Base-by-base conservation (phyloP, 2,888 invertebrate species). In the Hedya salicella region DNA sequence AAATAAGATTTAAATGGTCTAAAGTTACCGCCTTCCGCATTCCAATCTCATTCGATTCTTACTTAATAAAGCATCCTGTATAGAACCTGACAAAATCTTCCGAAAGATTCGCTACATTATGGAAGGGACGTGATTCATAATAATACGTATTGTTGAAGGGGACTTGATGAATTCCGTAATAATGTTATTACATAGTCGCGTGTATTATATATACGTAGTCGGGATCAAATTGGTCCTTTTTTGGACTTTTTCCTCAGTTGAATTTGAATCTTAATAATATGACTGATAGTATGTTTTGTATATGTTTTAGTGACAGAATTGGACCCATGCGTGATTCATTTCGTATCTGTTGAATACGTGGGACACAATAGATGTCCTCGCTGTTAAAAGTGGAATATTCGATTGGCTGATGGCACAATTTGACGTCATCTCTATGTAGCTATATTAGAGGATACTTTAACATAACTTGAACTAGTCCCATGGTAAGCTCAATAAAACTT, bases 121-220 rank as follows among this genome's bases (percentile, higher is more conserved):
- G 48, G 25, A 21, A 4, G 6, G 25, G 13, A 50, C 17, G 32
- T 36, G n/a, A 32, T 32, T 17, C 36, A 13, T 4, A 6, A 16
- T 50, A 50, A 32, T 50, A 52, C 2, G 1, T 52, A 52, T 53
- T 14, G 17, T 21, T n/a, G 1, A 39, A 53, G n/a, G 19, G 21
- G 8, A 19, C 19, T 53, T 39, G 16, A 53, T 53, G 39, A 19
- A 53, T 39, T 17, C 53, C 1, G 39, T 19, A 39, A 11, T 39
- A 19, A 11, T 53, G 19, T 53, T 19, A 14, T 16, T 11, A 39
- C n/a, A 4, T 52, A 52, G 16, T 13, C 19, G n/a, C n/a, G n/a
- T n/a, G n/a, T n/a, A n/a, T n/a, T n/a, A n/a, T n/a, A n/a, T n/a
- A n/a, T 4, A n/a, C 19, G n/a, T 14, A n/a, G 21, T 14, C 19